Evolutionary conservation across 64 coral and sea anemone genomes (phyloP).

Genomic region (Cladopsammia gracilis): DNA sequence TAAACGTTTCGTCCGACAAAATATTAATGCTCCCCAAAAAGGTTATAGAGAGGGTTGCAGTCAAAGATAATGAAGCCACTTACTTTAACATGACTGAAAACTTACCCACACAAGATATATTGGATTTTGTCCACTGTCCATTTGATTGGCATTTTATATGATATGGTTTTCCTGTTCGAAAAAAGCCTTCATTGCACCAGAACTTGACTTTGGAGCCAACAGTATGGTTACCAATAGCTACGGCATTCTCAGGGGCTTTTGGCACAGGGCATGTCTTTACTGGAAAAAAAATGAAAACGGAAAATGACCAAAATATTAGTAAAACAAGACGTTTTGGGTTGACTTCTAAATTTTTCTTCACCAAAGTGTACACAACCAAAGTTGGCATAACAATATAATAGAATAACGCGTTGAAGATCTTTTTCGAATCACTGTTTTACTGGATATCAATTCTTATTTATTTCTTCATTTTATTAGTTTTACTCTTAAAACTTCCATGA

Average conservation of each 20-base stretch:
- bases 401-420: too few species aligned
- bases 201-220: slow-evolving; percentile 19
- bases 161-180: background rate
- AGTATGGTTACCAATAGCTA: slow-evolving; percentile 1
- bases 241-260: slow-evolving; percentile 27
- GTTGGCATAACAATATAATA: too few species aligned
- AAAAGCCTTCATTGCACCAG: slow-evolving; percentile 11
- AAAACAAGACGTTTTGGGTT: too few species aligned
- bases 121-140: slow-evolving; percentile 1
- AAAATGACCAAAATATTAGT: background rate
- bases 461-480: too few species aligned
- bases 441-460: too few species aligned
- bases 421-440: too few species aligned
- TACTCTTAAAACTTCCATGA: too few species aligned
- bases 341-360: too few species aligned
- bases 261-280: background rate
- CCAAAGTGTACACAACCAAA: too few species aligned
- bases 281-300: background rate
- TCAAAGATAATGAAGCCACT: background rate
- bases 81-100: background rate
- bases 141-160: slow-evolving; percentile 4
- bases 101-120: slow-evolving; percentile 19
- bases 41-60: too few species aligned
- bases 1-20: too few species aligned
- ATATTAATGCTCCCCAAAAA: too few species aligned